Percentiles rank a stretch among this genome's conserved stretches.
Evolutionary conservation across 2,888 invertebrate species (phyloP).

Genomic region (Habrosyne pyritoides): DNA sequence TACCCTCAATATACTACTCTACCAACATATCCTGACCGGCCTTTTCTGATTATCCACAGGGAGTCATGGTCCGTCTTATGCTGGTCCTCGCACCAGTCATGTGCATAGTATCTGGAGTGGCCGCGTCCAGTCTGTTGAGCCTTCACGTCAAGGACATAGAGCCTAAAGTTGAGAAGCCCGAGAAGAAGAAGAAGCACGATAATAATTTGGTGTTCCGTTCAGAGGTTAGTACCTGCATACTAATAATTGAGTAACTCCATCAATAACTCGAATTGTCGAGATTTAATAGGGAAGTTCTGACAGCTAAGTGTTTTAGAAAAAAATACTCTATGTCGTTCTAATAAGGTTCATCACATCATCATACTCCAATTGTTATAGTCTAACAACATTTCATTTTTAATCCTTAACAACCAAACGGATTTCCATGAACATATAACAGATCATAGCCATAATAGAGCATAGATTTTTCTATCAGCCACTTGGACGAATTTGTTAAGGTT

Average conservation of each 20-base stretch:
- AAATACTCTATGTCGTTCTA: no score
- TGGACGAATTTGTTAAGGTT: no score
- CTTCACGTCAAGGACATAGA: conserved; percentile 94
- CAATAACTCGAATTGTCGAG: background rate
- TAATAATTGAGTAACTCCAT: no score
- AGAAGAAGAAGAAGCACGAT: conserved; percentile 86
- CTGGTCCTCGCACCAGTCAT: conserved; percentile 98
- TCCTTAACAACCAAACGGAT: no score
- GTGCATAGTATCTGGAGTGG: conserved; percentile 98
- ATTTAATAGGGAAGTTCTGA: no score
- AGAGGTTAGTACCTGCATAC: conserved; percentile 82
- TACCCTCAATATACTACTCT: background rate
- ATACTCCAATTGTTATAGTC: no score
- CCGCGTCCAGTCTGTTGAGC: conserved; percentile 92
- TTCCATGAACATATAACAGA: no score
- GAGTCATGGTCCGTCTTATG: conserved; percentile 99
- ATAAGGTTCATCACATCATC: no score
- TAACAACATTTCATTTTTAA: no score
- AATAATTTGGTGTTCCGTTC: conserved; percentile 90
- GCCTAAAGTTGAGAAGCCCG: conserved; percentile 86
- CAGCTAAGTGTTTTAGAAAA: no score
- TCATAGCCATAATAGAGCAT: no score
- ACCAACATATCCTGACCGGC: conserved; percentile 23
- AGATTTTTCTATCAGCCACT: no score
- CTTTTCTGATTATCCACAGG: conserved; percentile 79